Conservation (phyloP, 2,888 invertebrate species). For the Lasioglossum lativentre region DNA sequence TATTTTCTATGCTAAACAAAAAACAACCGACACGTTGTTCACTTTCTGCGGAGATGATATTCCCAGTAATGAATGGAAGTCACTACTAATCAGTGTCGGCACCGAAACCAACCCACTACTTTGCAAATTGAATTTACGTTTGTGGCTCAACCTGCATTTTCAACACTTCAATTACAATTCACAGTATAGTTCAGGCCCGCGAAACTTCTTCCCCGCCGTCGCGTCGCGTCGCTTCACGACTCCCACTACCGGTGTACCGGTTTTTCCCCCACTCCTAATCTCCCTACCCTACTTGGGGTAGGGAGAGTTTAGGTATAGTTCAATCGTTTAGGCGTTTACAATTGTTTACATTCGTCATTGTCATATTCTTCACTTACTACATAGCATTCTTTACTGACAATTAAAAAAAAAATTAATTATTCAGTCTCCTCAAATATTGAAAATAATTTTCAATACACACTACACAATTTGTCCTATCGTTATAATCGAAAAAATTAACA, state of each 20-base stretch:
- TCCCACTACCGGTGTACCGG: no score
- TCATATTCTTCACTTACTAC: neutral
- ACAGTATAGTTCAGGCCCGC: neutral
- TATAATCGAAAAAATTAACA: neutral
- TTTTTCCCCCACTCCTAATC: no score
- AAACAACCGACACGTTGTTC: neutral
- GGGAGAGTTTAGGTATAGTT: no score
- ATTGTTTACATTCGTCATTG: neutral
- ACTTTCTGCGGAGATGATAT: neutral
- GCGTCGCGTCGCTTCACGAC: no score
- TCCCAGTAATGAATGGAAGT: slow-evolving; percentile 3
- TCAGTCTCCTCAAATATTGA: neutral
- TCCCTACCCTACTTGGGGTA: no score
- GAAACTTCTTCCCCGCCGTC: no score
- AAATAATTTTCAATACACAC: neutral
- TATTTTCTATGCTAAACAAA: neutral
- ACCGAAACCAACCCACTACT: neutral
- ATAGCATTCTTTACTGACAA: no score
- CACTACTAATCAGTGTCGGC: neutral
- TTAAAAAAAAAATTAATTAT: no score
- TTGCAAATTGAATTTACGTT: neutral
- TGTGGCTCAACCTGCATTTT: neutral
- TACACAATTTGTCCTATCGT: no score
- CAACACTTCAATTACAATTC: neutral
- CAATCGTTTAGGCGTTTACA: neutral